Base-by-base conservation (phyloP, 1,140 invertebrate species). In the Musca vetustissima region DNA sequence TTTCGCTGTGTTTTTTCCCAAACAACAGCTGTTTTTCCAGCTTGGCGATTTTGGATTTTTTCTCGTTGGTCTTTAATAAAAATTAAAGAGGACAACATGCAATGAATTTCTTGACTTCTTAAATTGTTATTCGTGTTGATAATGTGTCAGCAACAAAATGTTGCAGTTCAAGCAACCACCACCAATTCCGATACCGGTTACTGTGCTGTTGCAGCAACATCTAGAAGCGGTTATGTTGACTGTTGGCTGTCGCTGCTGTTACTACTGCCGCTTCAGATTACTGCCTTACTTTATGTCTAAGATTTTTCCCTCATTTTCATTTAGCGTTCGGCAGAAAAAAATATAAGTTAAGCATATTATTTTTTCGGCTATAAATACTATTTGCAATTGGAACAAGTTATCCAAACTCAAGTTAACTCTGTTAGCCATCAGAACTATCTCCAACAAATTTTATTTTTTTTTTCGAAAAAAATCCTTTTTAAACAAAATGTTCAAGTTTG, bases 401-500 rank as follows among this genome's bases (percentile, higher is more conserved):
- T 61, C 36, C 57, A 61, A 61, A 61, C 28, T 17, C 57, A 61
- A 61, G 57, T 61, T 17, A 61, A 32, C 57, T 61, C 36, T 28
- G 32, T 28, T 61, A 36, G 57, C 32, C 47, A 49, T 19, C 49
- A 52, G 36, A 66, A 53, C 48, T 28, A 17, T 53, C 24, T 8
- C 21, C 21, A 52, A 4, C 28, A 28, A 4, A 28, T 28, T 28
- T 28, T 28, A 3, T 9, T 52, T 52, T 52, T 21, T 52, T 8
- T 21, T 52, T 0, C 17, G 8, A 21, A 21, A 61, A 55, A 61
- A 55, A 61, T 61, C 57, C 57, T 61, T 61, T n/a, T 17, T 8
- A 61, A 43, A 43, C 36, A 43, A 76, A 74, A 77, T 83, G 76
- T 82, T 78, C 75, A 83, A 82, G 78, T 74, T 82, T 73, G 81